Evolutionary conservation across 1,140 invertebrate species (phyloP).

Genomic region (Condylostylus longicornis): DNA sequence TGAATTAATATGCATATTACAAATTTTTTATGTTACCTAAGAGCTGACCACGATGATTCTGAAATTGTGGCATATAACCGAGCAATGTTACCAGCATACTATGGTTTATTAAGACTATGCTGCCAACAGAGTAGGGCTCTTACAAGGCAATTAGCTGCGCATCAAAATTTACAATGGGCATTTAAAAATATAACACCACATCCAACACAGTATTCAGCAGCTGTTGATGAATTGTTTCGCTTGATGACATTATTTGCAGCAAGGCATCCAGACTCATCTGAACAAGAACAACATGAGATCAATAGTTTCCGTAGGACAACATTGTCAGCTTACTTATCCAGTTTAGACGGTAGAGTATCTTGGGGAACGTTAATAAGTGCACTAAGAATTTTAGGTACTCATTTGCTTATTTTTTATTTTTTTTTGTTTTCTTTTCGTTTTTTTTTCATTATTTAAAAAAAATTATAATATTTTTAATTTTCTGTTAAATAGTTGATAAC

Average conservation of each 20-base stretch:
- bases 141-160: constrained; percentile 68
- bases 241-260: constrained; percentile 71
- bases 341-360: constrained; percentile 31
- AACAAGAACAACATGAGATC: constrained; percentile 67
- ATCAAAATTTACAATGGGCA: constrained; percentile 93
- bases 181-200: constrained; percentile 91
- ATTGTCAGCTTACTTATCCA: constrained; percentile 64
- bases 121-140: constrained; percentile 74
- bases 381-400: constrained; percentile 59
- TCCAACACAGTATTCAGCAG: constrained; percentile 77
- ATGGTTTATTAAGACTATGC: constrained; percentile 74
- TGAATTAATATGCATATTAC: constrained; percentile 1
- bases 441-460: too few relatives aligned
- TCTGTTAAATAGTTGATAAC: constrained; percentile 46
- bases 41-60: constrained; percentile 88
- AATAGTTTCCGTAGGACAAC: constrained; percentile 67
- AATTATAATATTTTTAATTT: too few relatives aligned
- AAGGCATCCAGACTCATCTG: constrained; percentile 55
- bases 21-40: constrained; percentile 24
- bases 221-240: constrained; percentile 81
- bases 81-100: constrained; percentile 87
- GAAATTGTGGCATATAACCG: constrained; percentile 87
- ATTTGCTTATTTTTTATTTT: neutral
- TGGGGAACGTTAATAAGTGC: constrained; percentile 76
- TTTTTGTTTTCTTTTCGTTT: neutral